Base-by-base conservation (phyloP, 2,888 invertebrate species). In the Penaeus monodon region DNA sequence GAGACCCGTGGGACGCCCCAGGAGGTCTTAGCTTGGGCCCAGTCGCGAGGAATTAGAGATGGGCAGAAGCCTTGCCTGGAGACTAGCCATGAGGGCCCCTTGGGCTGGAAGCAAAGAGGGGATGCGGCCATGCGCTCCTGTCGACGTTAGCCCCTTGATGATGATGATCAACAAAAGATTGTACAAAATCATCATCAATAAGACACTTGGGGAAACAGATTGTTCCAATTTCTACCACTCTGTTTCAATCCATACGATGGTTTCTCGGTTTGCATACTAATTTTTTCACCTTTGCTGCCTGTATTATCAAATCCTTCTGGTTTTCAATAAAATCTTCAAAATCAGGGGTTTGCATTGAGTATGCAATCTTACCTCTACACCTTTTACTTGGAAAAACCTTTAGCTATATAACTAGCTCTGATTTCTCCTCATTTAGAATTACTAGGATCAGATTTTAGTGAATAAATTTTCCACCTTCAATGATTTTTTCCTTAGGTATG, bases 401-500 rank as follows among this genome's bases (percentile, higher is more conserved):
- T 27, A 74, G 38, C 74, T 74, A 74, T 10, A 74, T 74, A 74
- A 0, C 74, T 74, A 22, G 74, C 74, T 74, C 33, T 38, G 73
- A 10, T 10, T 73, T 73, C 7, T 7, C 2, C 33, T 3, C 3
- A 1, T 2, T 3, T 73, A 33, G 73, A 73, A 27, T 73, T 73
- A 73, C 33, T 27, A 8, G 6, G 73, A 27, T 27, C 73, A 29
- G 29, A 10, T 22, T 73, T 73, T 33, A 1, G 7, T 73, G 7
- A 73, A 73, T 7, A 3, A 3, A 73, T 27, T 2, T 73, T 73
- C 73, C 73, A 73, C 74, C 74, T 74, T 0, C 10, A 3, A 74
- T 24, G 7, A 3, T 0, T 38, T 38, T 44, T 10, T 44, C 10
- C 44, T 44, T 10, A 44, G 10, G 44, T 10, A 44, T 44, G 1